These are phyloP conservation scores for Macrosiphum euphorbiae DNA, from an alignment of 2,888 invertebrate genomes.

Conservation along the genomic window DNA sequence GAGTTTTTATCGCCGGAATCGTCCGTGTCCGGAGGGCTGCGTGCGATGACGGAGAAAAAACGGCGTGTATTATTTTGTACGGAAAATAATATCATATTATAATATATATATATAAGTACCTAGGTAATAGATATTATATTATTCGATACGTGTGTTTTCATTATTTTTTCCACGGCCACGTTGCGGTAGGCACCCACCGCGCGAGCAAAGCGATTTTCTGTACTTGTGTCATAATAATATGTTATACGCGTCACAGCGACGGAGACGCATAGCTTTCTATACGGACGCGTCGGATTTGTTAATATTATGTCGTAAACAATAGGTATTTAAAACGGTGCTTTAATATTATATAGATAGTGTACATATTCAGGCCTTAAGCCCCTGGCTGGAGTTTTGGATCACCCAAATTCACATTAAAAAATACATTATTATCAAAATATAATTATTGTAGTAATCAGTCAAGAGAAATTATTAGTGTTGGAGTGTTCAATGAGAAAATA, in stretches of 20 bases:
- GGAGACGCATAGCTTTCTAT: background rate
- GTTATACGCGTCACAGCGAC: background rate
- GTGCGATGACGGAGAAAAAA: background rate
- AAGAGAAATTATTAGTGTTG: no score
- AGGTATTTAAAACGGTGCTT: background rate
- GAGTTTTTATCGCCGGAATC: background rate
- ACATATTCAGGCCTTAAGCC: background rate
- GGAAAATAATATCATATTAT: slow-evolving; percentile 2
- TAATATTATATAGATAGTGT: background rate
- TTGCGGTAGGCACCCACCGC: background rate
- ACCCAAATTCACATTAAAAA: background rate
- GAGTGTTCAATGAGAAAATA: no score
- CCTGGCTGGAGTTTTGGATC: background rate
- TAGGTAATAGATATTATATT: background rate
- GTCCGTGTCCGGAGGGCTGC: background rate
- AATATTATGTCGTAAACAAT: background rate
- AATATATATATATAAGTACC: background rate
- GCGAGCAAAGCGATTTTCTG: background rate
- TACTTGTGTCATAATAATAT: background rate
- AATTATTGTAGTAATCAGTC: no score
- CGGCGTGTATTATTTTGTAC: background rate
- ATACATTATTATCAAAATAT: no score
- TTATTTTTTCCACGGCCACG: background rate
- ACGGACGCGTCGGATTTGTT: background rate
- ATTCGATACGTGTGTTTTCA: slow-evolving; percentile 5